These are phyloP conservation scores for Drosophila subquinaria DNA, from an alignment of 2,888 invertebrate genomes.

Conservation along the genomic window DNA sequence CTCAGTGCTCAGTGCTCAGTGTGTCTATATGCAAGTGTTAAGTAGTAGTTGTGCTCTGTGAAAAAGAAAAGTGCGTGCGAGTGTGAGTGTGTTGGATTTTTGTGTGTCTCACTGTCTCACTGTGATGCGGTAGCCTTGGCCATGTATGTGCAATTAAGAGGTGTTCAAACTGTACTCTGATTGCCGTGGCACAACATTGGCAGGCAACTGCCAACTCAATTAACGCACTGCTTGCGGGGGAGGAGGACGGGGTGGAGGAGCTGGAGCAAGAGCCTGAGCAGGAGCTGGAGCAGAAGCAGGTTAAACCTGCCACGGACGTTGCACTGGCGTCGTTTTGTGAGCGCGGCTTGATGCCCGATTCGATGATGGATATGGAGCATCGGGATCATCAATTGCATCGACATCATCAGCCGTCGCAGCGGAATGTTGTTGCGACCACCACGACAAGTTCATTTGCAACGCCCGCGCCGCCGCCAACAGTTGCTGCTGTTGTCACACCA, in stretches of 20 bases:
- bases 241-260: slow-evolving; percentile 2
- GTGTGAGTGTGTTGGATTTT: slow-evolving; percentile 5
- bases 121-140: slow-evolving; percentile 19
- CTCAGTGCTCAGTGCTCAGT: slow-evolving; percentile 50
- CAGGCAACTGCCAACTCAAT: neutral
- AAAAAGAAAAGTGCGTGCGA: slow-evolving; percentile 26
- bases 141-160: slow-evolving; percentile 4
- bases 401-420: slow-evolving; percentile 56
- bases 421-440: slow-evolving; percentile 46
- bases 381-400: slow-evolving; percentile 74
- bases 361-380: slow-evolving; percentile 81
- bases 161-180: slow-evolving; percentile 18
- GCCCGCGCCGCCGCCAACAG: slow-evolving; percentile 55
- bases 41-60: slow-evolving; percentile 17
- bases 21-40: slow-evolving; percentile 23
- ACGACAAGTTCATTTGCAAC: slow-evolving; percentile 61
- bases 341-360: slow-evolving; percentile 78
- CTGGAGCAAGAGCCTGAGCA: neutral
- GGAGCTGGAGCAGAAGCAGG: neutral
- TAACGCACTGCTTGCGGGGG: slow-evolving; percentile 13
- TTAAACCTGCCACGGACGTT: slow-evolving; percentile 45
- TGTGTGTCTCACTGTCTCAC: neutral
- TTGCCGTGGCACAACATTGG: neutral
- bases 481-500: neutral
- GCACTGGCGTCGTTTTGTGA: slow-evolving; percentile 78